These are phyloP conservation scores for Brachystomella parvula DNA, from an alignment of 1,140 invertebrate species.

Conservation along the genomic window DNA sequence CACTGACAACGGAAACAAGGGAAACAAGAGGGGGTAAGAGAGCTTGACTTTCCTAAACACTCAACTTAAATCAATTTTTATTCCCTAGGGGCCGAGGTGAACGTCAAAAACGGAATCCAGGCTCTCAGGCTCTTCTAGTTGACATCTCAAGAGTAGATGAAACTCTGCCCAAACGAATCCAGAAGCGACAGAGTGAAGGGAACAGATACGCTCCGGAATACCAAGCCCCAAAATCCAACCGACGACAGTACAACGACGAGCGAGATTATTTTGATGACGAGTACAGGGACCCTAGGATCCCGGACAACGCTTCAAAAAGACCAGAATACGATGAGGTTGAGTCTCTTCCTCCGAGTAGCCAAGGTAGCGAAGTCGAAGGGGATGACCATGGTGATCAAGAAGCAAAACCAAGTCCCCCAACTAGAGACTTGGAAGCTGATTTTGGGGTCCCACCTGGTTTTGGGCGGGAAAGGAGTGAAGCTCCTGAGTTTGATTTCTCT, in stretches of 20 bases:
- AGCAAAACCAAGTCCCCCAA: constrained; percentile 6
- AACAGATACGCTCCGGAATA: constrained; percentile 9
- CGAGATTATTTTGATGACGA: constrained; percentile 9
- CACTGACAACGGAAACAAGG: constrained; percentile 28
- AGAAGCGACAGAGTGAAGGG: constrained; percentile 20
- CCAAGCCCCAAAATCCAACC: neutral
- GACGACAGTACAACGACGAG: neutral
- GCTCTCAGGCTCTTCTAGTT: neutral
- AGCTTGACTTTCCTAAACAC: neutral
- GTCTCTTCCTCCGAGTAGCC: neutral
- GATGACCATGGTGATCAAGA: neutral
- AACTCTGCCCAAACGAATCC: constrained; percentile 16
- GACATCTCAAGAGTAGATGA: constrained; percentile 10
- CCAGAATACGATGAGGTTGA: neutral
- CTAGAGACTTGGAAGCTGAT: constrained; percentile 17
- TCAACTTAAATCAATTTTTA: neutral
- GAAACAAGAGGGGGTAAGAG: neutral
- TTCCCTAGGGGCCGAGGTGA: neutral
- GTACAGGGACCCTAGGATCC: constrained; percentile 9
- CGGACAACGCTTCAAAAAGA: constrained; percentile 5
- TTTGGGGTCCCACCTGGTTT: constrained; percentile 32
- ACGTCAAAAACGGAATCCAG: constrained; percentile 1
- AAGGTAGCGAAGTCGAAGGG: neutral
- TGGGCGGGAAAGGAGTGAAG: constrained; percentile 9
- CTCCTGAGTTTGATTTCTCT: constrained; percentile 29